Percentiles rank a stretch among this genome's conserved stretches.
Evolutionary conservation across 2,888 invertebrate species (phyloP).

Genomic region (Sympetrum striolatum): DNA sequence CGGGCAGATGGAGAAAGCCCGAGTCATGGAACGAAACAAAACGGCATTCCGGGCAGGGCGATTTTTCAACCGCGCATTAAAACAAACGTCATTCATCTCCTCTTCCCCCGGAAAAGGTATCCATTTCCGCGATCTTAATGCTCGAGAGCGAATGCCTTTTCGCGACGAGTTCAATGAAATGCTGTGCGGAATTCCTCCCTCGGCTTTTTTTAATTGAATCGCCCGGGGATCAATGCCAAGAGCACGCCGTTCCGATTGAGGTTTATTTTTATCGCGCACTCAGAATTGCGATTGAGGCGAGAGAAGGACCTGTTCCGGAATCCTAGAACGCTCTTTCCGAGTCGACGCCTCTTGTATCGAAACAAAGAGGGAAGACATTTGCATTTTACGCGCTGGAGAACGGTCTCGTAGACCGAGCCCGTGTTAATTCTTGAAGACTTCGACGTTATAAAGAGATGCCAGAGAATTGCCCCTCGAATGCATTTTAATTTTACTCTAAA

Average conservation of each 20-base stretch:
- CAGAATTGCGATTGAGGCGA: background rate
- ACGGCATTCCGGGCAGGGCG: background rate
- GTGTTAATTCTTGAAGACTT: no score
- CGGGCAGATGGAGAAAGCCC: background rate
- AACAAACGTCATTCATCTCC: background rate
- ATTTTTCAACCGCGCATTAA: background rate
- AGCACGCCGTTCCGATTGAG: background rate
- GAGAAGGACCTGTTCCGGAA: no score
- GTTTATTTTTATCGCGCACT: background rate
- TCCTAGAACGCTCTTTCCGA: no score
- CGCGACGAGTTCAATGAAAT: background rate
- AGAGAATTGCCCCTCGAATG: no score
- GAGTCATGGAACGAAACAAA: background rate
- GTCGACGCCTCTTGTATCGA: no score
- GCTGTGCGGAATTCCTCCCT: background rate
- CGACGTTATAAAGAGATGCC: no score
- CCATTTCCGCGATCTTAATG: background rate
- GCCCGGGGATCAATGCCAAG: background rate
- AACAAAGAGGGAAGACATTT: no score
- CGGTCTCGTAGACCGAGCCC: no score
- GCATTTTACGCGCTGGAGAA: no score
- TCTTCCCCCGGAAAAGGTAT: background rate
- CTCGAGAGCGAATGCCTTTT: background rate
- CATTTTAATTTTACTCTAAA: no score
- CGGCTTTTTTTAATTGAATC: background rate